Evolutionary conservation across 2,888 invertebrate genomes (phyloP).

Genomic region (Heliothis peltigera): DNA sequence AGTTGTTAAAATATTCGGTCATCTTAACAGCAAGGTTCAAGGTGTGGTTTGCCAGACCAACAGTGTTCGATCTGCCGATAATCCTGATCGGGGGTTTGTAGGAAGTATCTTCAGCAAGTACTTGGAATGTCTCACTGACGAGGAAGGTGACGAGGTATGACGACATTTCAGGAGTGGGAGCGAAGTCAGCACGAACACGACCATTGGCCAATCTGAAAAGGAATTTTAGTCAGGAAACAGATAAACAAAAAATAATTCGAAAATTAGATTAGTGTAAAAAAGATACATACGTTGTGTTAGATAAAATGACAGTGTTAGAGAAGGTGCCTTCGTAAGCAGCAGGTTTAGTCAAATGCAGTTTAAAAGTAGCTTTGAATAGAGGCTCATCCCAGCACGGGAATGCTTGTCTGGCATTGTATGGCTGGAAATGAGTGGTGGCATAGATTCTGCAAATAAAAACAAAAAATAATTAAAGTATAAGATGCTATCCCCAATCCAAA

Average conservation of each 20-base stretch:
- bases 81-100: constrained; percentile 81
- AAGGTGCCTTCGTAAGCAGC: constrained; percentile 82
- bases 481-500: too few species aligned
- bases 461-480: neutral
- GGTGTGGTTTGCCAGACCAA: constrained; percentile 75
- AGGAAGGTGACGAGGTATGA: constrained; percentile 96
- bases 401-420: constrained; percentile 94
- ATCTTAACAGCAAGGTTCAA: constrained; percentile 78
- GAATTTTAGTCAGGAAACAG: neutral
- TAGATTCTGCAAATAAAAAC: constrained; percentile 76
- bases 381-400: constrained; percentile 98
- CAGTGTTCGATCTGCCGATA: constrained; percentile 83
- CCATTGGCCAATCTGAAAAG: constrained; percentile 67
- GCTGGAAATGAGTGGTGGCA: constrained; percentile 94
- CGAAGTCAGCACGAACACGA: constrained; percentile 79
- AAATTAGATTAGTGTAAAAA: too few species aligned
- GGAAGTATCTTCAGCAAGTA: constrained; percentile 78
- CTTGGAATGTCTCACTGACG: constrained; percentile 88
- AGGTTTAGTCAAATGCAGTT: constrained; percentile 91
- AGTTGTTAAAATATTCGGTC: constrained; percentile 81
- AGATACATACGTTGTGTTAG: constrained; percentile 67
- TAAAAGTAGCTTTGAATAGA: constrained; percentile 93
- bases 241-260: neutral
- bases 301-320: constrained; percentile 90
- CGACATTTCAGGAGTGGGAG: constrained; percentile 92